phyloP scores from a whole-genome alignment of 2,888 invertebrate genomes.

The Doris montereyensis region DNA sequence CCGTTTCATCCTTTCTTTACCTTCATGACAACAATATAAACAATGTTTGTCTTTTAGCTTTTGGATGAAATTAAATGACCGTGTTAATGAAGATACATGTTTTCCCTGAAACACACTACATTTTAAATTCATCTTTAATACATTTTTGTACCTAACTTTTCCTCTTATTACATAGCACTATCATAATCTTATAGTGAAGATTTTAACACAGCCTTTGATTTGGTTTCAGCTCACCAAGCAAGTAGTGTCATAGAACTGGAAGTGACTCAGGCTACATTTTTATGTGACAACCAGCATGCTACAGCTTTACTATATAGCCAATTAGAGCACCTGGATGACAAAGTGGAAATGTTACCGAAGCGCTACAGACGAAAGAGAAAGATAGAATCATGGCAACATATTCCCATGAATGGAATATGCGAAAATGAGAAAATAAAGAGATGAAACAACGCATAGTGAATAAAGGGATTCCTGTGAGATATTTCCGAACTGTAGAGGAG shows the following conservation, averaged over 20 bases:
- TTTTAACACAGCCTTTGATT: no score
- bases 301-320: constrained; percentile 68
- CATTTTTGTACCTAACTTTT: no score
- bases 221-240: constrained; percentile 54
- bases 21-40: no score
- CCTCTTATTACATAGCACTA: no score
- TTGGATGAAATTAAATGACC: no score
- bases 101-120: no score
- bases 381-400: constrained; percentile 39
- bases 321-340: constrained; percentile 59
- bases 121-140: no score
- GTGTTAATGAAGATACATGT: no score
- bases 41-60: no score
- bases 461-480: constrained; percentile 67
- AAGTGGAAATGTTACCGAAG: no score
- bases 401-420: constrained; percentile 27
- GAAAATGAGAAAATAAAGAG: constrained; percentile 43
- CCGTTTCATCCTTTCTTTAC: no score
- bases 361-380: constrained; percentile 52
- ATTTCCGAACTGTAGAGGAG: constrained; percentile 66
- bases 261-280: constrained; percentile 64
- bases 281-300: constrained; percentile 58
- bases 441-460: constrained; percentile 70
- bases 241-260: constrained; percentile 69
- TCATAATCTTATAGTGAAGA: no score